These are phyloP conservation scores for Tinea trinotella DNA, from an alignment of 2,888 invertebrate genomes.

Conservation along the genomic window DNA sequence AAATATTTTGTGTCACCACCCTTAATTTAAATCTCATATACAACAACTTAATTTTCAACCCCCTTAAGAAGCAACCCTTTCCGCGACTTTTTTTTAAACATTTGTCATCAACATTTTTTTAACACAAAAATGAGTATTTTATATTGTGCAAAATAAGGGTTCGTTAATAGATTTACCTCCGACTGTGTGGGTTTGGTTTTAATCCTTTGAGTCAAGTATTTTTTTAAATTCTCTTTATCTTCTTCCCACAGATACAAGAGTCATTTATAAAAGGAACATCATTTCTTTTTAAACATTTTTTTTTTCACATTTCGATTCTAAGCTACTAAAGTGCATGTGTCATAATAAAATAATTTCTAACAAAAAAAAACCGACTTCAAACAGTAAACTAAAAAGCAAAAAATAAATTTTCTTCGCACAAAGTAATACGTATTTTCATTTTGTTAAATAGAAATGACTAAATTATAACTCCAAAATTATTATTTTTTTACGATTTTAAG, in stretches of 20 bases:
- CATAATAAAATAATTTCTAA: too few species aligned
- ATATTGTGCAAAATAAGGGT: slow-evolving; percentile 21
- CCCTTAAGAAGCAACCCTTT: background rate
- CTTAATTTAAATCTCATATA: slow-evolving; percentile 41
- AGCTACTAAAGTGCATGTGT: too few species aligned
- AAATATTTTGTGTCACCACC: slow-evolving; percentile 23
- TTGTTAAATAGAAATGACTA: too few species aligned
- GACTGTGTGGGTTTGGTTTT: background rate
- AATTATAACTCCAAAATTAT: too few species aligned
- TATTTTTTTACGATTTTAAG: too few species aligned
- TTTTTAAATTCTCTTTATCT: background rate
- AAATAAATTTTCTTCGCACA: too few species aligned
- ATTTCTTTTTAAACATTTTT: too few species aligned
- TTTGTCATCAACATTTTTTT: slow-evolving; percentile 30
- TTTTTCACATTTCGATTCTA: too few species aligned
- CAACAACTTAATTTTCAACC: slow-evolving; percentile 43
- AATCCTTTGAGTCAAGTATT: background rate
- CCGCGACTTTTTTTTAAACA: slow-evolving; percentile 36
- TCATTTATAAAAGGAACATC: too few species aligned
- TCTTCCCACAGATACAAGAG: background rate
- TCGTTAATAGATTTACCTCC: slow-evolving; percentile 38
- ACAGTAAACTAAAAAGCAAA: too few species aligned
- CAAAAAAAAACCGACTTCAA: too few species aligned
- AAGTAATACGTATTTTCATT: too few species aligned
- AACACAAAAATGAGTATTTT: slow-evolving; percentile 3